Evolutionary conservation across 2,888 invertebrate genomes (phyloP).

Genomic region (Tromatobia lineatoria): DNA sequence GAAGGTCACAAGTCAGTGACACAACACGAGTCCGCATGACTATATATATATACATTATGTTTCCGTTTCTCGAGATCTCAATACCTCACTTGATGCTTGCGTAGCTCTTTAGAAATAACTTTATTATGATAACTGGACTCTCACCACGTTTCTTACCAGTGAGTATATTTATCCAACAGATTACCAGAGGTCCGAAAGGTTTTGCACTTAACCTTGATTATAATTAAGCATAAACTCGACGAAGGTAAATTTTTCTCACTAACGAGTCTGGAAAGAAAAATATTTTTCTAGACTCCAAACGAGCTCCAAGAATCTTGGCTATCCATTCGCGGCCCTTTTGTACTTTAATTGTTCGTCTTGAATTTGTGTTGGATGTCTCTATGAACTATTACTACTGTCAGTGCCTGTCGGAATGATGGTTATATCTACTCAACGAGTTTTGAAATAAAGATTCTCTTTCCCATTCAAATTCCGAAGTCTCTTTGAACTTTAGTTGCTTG

Average conservation of each 20-base stretch:
- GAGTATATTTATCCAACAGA: slow-evolving; percentile 32
- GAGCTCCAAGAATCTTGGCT: neutral
- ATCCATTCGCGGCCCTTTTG: slow-evolving; percentile 38
- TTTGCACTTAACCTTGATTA: neutral
- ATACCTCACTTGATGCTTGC: neutral
- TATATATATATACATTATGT: neutral
- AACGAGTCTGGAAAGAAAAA: slow-evolving; percentile 10
- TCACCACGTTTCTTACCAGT: neutral
- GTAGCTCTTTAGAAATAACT: slow-evolving; percentile 16
- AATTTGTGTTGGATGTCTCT: neutral
- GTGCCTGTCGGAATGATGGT: too few relatives aligned
- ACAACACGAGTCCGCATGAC: neutral
- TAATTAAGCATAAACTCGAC: slow-evolving; percentile 3
- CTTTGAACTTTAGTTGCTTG: too few relatives aligned
- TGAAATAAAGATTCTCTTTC: too few relatives aligned
- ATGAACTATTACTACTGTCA: too few relatives aligned
- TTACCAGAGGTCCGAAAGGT: slow-evolving; percentile 2
- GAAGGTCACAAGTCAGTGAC: slow-evolving; percentile 30
- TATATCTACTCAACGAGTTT: too few relatives aligned
- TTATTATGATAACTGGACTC: slow-evolving; percentile 28
- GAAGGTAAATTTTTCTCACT: slow-evolving; percentile 24
- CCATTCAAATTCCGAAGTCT: too few relatives aligned
- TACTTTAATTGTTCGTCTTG: slow-evolving; percentile 35
- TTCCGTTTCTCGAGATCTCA: slow-evolving; percentile 35
- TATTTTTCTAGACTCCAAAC: slow-evolving; percentile 2